Evolutionary conservation across 2,888 invertebrate species (phyloP), one percentile per base, ranked within the genome.

Genomic region (Stenchaetothrips biformis): DNA sequence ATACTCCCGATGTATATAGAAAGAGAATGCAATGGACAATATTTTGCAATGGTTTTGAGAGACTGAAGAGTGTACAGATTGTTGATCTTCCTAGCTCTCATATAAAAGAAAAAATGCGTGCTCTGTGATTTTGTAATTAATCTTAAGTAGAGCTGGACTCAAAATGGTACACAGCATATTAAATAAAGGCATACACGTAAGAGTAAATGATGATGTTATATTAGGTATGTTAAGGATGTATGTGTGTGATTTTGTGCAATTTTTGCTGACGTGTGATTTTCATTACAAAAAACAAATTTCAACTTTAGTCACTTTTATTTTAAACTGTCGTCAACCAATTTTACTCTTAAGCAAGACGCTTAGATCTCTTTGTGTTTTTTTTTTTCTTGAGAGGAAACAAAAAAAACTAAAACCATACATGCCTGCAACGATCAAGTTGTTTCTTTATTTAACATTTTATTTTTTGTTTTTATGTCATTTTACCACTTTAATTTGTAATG

Each of bases 41-140:
- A 74, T 74, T 74, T 74, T 74, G 67, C 67, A 74, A 74, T 74
- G 67, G 67, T 74, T 21, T 74, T 74, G 67, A 74, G 67, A 74
- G 67, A 74, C 67, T 74, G 67, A 74, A 74, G 67, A 74, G 67
- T 74, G 67, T 74, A 74, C 67, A 74, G 67, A 74, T 74, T 21
- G n/a, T 74, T 74, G 67, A 74, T 74, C 67, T 74, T 74, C 67
- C 67, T 74, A 74, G 67, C 67, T 74, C 67, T 74, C 67, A 74
- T 74, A 21, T 74, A 74, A 74, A 74, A 74, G 67, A 11, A 25
- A 25, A 74, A 25, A 25, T 74, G 67, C 67, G 67, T 74, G 67
- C 67, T 74, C 67, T 74, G 67, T 74, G 67, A 74, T 74, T 74
- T 74, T 74, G 67, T 74, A 74, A 74, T 74, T 74, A 74, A 21